These are phyloP conservation scores for Druceiella hillmani DNA, from an alignment of 2,888 invertebrate species.

Conservation along the genomic window DNA sequence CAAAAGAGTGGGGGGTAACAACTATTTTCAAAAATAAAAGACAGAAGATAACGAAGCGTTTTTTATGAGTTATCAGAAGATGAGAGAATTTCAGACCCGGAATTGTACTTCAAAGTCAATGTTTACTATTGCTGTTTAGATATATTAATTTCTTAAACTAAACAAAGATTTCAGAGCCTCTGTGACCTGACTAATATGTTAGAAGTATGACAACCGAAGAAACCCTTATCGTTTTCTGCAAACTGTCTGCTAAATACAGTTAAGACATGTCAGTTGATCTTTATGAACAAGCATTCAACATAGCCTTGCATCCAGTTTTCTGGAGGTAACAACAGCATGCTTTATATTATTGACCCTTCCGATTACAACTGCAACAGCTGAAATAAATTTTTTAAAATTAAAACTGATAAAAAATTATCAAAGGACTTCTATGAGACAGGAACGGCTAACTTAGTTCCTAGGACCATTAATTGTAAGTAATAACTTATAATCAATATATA, in stretches of 20 bases:
- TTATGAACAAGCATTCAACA: constrained; percentile 25
- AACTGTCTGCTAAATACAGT: constrained; percentile 21
- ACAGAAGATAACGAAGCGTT: constrained; percentile 25
- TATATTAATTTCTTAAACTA: constrained; percentile 22
- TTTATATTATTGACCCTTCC: constrained; percentile 23
- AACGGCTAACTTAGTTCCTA: too few relatives aligned
- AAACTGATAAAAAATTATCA: constrained; percentile 2
- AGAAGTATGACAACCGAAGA: constrained; percentile 20
- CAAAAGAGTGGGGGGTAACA: too few relatives aligned
- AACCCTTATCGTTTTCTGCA: constrained; percentile 25
- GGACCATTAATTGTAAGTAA: too few relatives aligned
- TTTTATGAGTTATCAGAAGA: too few relatives aligned
- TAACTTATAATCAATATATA: too few relatives aligned
- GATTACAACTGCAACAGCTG: constrained; percentile 12
- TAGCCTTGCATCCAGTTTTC: constrained; percentile 24
- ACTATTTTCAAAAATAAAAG: constrained; percentile 23
- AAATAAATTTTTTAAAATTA: too few relatives aligned
- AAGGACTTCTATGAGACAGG: constrained; percentile 20
- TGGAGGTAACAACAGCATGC: constrained; percentile 24
- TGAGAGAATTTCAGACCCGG: constrained; percentile 23
- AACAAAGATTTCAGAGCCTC: constrained; percentile 21
- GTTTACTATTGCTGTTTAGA: constrained; percentile 23
- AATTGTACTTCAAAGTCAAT: constrained; percentile 24
- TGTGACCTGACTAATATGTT: too few relatives aligned
- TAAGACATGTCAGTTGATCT: constrained; percentile 24